Conservation (phyloP, 2,113 vertebrate genomes). For the Gavia stellata region DNA sequence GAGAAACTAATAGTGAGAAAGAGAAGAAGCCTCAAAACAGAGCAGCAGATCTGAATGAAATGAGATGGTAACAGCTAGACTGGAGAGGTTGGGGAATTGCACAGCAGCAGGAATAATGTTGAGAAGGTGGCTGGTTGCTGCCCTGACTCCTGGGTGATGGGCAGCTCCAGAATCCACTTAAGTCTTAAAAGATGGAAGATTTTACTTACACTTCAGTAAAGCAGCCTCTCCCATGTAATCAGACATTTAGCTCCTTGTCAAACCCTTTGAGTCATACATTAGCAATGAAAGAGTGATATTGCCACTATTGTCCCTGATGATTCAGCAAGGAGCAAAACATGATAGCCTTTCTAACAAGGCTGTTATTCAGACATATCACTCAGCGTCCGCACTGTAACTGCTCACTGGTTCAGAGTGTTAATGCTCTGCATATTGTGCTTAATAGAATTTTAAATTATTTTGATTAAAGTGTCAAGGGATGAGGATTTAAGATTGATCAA, state of each 20-base stretch:
- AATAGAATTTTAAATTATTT: constrained; percentile 79
- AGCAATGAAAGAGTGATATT: constrained; percentile 10
- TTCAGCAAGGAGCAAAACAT: constrained; percentile 46
- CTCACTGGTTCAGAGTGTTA: constrained; percentile 56
- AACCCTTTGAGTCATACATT: not conserved
- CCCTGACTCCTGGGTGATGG: not conserved
- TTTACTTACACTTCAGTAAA: not conserved
- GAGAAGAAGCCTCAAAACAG: not conserved
- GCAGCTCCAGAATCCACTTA: not conserved
- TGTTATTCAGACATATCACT: constrained; percentile 40
- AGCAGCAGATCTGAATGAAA: not conserved
- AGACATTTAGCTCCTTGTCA: constrained; percentile 7
- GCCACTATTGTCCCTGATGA: not conserved
- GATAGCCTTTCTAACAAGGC: constrained; percentile 36
- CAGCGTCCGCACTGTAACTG: not conserved
- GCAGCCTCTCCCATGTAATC: not conserved
- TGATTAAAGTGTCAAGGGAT: constrained; percentile 75
- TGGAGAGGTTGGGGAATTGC: not conserved
- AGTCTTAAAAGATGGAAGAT: not conserved
- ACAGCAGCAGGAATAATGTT: not conserved
- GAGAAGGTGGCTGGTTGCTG: not conserved
- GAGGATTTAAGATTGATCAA: constrained; percentile 70
- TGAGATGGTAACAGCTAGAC: not conserved
- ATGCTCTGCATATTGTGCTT: constrained; percentile 70
- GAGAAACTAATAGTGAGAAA: not conserved